Conservation (phyloP, 92 coral and sea anemone genomes). For the Porites cylindrica region DNA sequence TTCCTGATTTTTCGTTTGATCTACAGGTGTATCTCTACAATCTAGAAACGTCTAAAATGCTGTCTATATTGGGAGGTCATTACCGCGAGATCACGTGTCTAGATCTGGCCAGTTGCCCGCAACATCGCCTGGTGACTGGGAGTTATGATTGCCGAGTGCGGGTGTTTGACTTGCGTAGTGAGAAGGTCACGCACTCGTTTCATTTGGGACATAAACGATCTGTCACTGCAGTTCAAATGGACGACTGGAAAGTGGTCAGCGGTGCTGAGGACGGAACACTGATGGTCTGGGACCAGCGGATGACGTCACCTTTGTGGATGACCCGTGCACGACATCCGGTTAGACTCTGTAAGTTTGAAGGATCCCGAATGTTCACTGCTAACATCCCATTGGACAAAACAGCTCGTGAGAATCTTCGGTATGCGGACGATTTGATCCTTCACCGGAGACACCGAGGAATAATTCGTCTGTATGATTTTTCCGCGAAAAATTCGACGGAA, state of each 20-base stretch:
- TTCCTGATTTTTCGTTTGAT: background rate
- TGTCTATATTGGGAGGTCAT: slow-evolving; percentile 82
- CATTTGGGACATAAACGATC: slow-evolving; percentile 83
- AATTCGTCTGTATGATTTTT: slow-evolving; percentile 81
- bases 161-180: slow-evolving; percentile 89
- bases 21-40: slow-evolving; percentile 88
- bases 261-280: slow-evolving; percentile 93
- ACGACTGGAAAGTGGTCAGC: slow-evolving; percentile 94
- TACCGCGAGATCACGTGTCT: slow-evolving; percentile 92
- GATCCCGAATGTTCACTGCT: slow-evolving; percentile 73
- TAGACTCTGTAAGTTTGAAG: slow-evolving; percentile 79
- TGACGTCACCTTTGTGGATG: slow-evolving; percentile 86
- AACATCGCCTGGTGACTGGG: slow-evolving; percentile 84
- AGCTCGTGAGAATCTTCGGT: slow-evolving; percentile 84
- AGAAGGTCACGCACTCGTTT: slow-evolving; percentile 58
- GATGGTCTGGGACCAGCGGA: slow-evolving; percentile 94
- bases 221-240: slow-evolving; percentile 94
- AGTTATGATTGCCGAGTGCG: slow-evolving; percentile 89
- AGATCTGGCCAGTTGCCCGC: slow-evolving; percentile 75
- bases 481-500: slow-evolving; percentile 64
- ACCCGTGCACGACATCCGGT: slow-evolving; percentile 95
- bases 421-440: slow-evolving; percentile 91
- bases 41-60: slow-evolving; percentile 68
- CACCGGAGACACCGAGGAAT: slow-evolving; percentile 94
- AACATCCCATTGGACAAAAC: slow-evolving; percentile 84